A percentile compares a stretch with the other conserved stretches of the same genome.
Conservation (phyloP, 2,113 vertebrate species). For the Tamias sibiricus region DNA sequence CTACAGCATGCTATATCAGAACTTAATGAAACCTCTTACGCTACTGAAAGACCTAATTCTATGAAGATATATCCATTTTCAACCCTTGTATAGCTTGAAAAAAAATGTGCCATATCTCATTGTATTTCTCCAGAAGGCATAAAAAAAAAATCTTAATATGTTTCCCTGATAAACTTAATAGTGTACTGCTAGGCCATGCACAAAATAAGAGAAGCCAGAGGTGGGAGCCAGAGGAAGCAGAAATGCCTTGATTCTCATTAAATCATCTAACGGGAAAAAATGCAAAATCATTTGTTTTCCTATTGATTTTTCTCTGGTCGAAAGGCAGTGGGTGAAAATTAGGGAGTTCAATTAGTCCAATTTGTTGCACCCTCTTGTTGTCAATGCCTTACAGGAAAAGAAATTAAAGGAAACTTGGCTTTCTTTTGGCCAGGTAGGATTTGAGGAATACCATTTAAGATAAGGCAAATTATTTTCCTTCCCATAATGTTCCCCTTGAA, state of each 20-base stretch:
- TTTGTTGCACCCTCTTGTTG: background rate
- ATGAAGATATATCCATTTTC: background rate
- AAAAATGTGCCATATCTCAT: background rate
- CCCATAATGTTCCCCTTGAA: constrained; percentile 4
- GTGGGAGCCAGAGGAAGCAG: background rate
- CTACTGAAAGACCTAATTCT: constrained; percentile 22
- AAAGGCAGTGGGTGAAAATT: background rate
- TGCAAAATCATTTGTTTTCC: constrained; percentile 9
- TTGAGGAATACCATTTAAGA: background rate
- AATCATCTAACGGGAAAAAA: background rate
- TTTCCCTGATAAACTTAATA: constrained; percentile 14
- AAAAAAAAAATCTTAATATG: background rate
- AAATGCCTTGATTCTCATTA: background rate
- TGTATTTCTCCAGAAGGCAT: background rate
- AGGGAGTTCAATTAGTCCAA: background rate
- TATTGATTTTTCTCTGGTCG: background rate
- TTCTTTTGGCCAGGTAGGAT: background rate
- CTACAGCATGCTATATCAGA: background rate
- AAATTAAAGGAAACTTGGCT: background rate
- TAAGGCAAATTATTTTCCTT: background rate
- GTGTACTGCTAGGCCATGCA: background rate
- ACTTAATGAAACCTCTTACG: constrained; percentile 49
- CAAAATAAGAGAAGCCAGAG: background rate
- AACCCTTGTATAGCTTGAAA: background rate
- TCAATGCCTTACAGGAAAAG: background rate